phyloP scores from a whole-genome alignment of 2,113 vertebrate species.

The Istiophorus platypterus region DNA sequence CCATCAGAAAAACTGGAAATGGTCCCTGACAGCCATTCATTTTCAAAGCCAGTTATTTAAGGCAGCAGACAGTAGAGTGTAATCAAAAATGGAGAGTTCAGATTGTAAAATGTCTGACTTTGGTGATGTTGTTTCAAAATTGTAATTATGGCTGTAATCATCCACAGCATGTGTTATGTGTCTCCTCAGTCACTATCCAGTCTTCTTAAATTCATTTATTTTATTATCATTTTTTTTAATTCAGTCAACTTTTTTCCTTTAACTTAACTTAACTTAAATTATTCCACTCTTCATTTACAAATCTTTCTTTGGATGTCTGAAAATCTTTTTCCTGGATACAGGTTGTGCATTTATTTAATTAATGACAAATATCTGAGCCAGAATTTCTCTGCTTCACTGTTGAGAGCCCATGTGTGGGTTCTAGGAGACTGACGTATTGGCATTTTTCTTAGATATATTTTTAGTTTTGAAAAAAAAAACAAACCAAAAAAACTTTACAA shows the following conservation, averaged over 20 bases:
- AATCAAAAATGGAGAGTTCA: constrained; percentile 88
- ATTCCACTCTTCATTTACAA: constrained; percentile 2
- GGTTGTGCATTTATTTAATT: background rate
- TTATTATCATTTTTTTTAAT: background rate
- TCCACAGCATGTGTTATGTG: constrained; percentile 88
- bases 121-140: constrained; percentile 88
- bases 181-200: constrained; percentile 84
- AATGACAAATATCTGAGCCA: constrained; percentile 1
- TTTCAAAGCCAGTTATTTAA: constrained; percentile 93
- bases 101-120: constrained; percentile 82
- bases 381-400: background rate
- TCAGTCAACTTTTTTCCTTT: constrained; percentile 59
- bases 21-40: constrained; percentile 90
- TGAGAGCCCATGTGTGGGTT: no score
- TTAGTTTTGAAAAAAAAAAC: background rate
- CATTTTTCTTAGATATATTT: background rate
- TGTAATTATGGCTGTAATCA: constrained; percentile 89
- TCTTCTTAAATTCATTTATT: constrained; percentile 7
- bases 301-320: background rate
- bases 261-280: background rate
- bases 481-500: background rate
- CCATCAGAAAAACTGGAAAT: constrained; percentile 86
- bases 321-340: background rate
- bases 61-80: constrained; percentile 87
- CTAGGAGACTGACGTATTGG: background rate